These are phyloP conservation scores for Coregonus ussuriensis DNA, from an alignment of 2,797 vertebrate genomes.

Conservation along the genomic window DNA sequence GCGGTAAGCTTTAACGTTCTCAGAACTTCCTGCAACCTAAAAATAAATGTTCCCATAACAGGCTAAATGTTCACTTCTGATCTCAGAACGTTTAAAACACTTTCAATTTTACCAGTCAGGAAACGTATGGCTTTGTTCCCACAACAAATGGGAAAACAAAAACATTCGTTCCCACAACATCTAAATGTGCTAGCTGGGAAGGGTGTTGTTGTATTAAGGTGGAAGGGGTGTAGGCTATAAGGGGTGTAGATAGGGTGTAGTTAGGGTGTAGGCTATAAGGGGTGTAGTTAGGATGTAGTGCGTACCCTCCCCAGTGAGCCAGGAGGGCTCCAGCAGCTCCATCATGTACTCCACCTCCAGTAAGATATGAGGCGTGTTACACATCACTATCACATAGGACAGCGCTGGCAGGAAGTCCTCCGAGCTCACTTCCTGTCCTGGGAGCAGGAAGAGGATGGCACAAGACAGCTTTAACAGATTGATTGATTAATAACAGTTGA, in stretches of 20 bases:
- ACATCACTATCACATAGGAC: conserved; percentile 82
- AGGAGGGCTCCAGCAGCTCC: conserved; percentile 84
- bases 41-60: too few relatives aligned
- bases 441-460: background rate
- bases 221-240: background rate
- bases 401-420: conserved; percentile 86
- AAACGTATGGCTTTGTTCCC: too few relatives aligned
- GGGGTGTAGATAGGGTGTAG: too few relatives aligned
- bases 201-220: background rate
- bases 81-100: too few relatives aligned
- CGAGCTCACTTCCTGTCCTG: conserved; percentile 82
- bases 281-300: background rate
- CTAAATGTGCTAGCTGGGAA: too few relatives aligned
- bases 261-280: too few relatives aligned
- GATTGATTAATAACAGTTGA: background rate
- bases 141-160: too few relatives aligned
- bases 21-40: too few relatives aligned
- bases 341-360: conserved; percentile 87
- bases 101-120: too few relatives aligned
- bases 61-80: too few relatives aligned
- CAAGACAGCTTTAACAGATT: background rate
- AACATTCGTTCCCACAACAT: too few relatives aligned
- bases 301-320: conserved; percentile 86
- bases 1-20: too few relatives aligned
- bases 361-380: conserved; percentile 81